Evolutionary conservation across 1,140 invertebrate genomes (phyloP).

Genomic region (Orchestia grillus): DNA sequence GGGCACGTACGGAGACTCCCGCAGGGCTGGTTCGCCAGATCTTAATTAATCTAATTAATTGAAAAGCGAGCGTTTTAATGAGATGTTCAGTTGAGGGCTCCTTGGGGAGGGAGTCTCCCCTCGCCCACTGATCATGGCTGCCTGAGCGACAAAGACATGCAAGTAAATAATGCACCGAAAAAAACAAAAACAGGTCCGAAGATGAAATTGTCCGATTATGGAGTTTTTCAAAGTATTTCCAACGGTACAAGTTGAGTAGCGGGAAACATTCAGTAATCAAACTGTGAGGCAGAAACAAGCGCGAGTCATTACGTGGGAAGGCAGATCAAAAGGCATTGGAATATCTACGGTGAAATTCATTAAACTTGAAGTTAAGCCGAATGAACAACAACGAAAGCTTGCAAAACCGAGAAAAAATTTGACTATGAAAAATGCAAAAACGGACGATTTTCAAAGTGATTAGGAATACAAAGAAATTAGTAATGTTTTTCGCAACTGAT

Average conservation of each 20-base stretch:
- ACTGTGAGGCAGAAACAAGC: background rate
- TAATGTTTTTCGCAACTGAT: background rate
- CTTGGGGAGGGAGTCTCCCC: background rate
- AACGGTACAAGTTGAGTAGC: background rate
- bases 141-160: background rate
- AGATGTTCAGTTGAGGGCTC: slow-evolving; percentile 54
- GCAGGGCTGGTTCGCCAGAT: background rate
- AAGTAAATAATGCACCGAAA: background rate
- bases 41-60: slow-evolving; percentile 56
- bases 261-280: background rate
- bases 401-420: background rate
- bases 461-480: too few relatives aligned
- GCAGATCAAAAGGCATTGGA: too few relatives aligned
- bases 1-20: background rate
- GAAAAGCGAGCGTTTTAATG: slow-evolving; percentile 54
- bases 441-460: too few relatives aligned
- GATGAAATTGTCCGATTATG: background rate
- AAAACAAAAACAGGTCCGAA: background rate
- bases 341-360: background rate
- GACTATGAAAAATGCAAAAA: background rate
- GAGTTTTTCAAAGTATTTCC: background rate
- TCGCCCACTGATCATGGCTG: background rate
- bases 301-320: background rate
- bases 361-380: background rate
- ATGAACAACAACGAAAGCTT: background rate